phyloP scores from a whole-genome alignment of 2,888 invertebrate genomes.

The Ophion costatus region DNA sequence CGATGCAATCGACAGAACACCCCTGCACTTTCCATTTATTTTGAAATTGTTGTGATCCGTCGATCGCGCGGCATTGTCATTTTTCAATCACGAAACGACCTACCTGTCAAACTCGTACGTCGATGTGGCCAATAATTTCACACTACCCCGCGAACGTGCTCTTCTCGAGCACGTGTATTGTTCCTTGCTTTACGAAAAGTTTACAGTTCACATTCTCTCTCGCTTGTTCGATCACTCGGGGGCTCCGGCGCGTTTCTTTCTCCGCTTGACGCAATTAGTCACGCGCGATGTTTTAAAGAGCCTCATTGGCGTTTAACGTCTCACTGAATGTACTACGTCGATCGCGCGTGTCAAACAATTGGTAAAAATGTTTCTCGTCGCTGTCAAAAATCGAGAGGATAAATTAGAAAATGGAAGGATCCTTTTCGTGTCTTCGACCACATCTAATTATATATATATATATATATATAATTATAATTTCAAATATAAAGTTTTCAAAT shows the following conservation, averaged over 20 bases:
- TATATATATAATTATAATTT: too few species aligned
- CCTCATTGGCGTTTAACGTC: constrained; percentile 30
- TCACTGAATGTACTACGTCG: constrained; percentile 34
- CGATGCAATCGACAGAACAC: too few species aligned
- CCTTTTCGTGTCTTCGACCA: constrained; percentile 28
- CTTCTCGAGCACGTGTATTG: background rate
- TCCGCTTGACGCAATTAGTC: background rate
- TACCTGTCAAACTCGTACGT: too few species aligned
- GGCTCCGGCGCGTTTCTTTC: constrained; percentile 9
- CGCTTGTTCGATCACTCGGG: constrained; percentile 17
- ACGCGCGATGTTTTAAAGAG: constrained; percentile 15
- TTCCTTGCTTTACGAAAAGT: background rate
- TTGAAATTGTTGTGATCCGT: too few species aligned
- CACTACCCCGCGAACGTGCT: background rate
- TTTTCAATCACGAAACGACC: too few species aligned
- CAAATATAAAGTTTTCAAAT: too few species aligned
- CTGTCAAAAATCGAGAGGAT: constrained; percentile 23
- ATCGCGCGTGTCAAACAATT: background rate
- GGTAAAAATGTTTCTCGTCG: background rate
- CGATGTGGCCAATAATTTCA: too few species aligned
- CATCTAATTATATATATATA: background rate
- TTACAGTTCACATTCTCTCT: constrained; percentile 14
- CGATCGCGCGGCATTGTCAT: too few species aligned
- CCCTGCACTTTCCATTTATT: too few species aligned
- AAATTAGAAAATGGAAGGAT: constrained; percentile 38